Conservation (phyloP, 2,113 vertebrate genomes). For the Thinocorus orbignyianus region DNA sequence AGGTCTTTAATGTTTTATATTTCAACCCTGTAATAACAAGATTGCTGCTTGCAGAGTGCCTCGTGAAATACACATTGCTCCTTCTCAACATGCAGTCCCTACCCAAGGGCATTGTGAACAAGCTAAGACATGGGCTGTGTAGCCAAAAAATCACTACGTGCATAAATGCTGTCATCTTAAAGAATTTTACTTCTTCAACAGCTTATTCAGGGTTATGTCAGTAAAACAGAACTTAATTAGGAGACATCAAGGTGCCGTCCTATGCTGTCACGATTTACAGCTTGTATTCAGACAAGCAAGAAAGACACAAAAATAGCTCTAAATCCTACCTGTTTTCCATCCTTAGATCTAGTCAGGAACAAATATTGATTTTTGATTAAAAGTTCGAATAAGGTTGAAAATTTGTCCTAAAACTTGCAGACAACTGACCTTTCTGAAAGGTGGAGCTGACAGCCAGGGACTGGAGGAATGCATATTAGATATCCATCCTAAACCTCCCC, state of each 20-base stretch:
- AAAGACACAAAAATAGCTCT: neutral
- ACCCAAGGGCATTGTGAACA: neutral
- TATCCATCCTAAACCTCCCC: no score
- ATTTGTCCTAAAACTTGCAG: neutral
- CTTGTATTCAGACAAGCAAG: neutral
- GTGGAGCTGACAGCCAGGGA: neutral
- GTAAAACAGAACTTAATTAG: neutral
- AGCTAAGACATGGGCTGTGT: neutral
- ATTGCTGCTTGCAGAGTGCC: fast-evolving
- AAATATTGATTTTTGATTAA: neutral
- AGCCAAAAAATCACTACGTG: neutral
- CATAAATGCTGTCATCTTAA: neutral
- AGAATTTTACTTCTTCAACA: neutral
- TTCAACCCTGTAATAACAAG: neutral
- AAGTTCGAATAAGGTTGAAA: neutral
- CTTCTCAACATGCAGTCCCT: neutral
- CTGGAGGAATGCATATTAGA: neutral
- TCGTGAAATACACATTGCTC: neutral
- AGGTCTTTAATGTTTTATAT: neutral
- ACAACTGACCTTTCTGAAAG: neutral
- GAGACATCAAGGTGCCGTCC: neutral
- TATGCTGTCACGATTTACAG: neutral
- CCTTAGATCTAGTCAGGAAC: neutral
- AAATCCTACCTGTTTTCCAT: neutral
- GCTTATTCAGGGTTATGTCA: neutral